Percentiles rank a stretch among this genome's conserved stretches.
phyloP scores from a whole-genome alignment of 2,797 vertebrate genomes.

The Toxotes lorentzi region DNA sequence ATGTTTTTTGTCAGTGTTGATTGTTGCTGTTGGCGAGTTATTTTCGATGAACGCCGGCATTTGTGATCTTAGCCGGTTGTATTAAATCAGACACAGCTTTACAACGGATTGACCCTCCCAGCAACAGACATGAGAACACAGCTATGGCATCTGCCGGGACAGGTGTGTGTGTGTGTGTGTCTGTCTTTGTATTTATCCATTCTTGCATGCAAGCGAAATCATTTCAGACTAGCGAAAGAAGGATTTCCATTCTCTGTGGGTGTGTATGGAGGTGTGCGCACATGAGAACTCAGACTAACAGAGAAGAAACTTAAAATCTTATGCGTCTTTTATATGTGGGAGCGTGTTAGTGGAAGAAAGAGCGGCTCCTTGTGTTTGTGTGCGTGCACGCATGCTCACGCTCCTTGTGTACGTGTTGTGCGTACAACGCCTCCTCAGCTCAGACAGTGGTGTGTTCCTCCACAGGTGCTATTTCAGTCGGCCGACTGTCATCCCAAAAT shows the following conservation, averaged over 20 bases:
- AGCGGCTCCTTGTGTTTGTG: conserved; percentile 4
- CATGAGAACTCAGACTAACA: conserved; percentile 31
- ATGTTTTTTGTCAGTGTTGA: conserved; percentile 49
- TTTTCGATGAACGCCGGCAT: conserved; percentile 57
- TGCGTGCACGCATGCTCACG: background rate
- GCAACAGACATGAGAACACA: conserved; percentile 73
- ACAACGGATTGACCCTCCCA: conserved; percentile 66
- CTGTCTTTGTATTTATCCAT: conserved; percentile 5
- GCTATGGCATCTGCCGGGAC: conserved; percentile 74
- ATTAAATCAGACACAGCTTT: conserved; percentile 82
- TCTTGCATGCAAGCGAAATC: conserved; percentile 48
- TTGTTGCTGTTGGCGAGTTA: conserved; percentile 59
- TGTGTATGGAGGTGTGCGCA: conserved; percentile 32
- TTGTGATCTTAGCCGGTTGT: conserved; percentile 78
- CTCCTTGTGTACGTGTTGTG: conserved; percentile 26
- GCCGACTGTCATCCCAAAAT: conserved; percentile 86
- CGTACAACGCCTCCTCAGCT: conserved; percentile 1
- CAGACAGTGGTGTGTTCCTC: conserved; percentile 78
- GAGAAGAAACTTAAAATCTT: conserved; percentile 44
- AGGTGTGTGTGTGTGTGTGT: conserved; percentile 54
- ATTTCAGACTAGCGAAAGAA: conserved; percentile 43
- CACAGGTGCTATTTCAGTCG: conserved; percentile 84
- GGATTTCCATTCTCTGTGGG: conserved; percentile 37
- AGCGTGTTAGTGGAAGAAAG: conserved; percentile 16
- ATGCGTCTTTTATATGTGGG: conserved; percentile 45